Conservation (phyloP, 2,113 vertebrate species). For the Cheirogaleus medius region DNA sequence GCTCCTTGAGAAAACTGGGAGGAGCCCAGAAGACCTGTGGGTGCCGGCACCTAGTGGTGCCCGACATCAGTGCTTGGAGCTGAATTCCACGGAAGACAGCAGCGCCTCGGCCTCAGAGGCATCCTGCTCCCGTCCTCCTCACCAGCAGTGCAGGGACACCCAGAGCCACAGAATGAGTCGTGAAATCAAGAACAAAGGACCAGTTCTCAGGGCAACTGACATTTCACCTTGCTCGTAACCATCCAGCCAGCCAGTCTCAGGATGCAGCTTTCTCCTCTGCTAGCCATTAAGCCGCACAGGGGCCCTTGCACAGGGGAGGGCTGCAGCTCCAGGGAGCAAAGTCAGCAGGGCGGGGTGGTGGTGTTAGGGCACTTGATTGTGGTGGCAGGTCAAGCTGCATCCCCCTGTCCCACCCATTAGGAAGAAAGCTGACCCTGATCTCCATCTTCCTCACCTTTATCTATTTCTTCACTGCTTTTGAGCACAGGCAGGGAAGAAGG, state of each 20-base stretch:
- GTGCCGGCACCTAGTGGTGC: accelerated
- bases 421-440: not conserved
- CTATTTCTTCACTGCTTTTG: not conserved
- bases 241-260: not conserved
- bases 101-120: not conserved
- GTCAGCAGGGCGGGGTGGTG: not conserved
- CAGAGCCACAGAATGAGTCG: not conserved
- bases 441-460: too few species aligned
- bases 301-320: not conserved
- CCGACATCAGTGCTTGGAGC: too few species aligned
- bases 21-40: not conserved
- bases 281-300: not conserved
- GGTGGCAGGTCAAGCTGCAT: too few species aligned
- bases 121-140: not conserved
- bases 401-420: not conserved
- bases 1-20: not conserved
- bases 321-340: not conserved
- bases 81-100: not conserved
- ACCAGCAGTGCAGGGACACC: not conserved
- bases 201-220: not conserved
- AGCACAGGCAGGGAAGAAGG: not conserved
- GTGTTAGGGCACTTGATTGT: not conserved
- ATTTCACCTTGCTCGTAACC: not conserved
- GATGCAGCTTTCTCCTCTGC: not conserved
- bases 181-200: not conserved